Conservation (phyloP, 1,140 invertebrate species). For the Anadara kagoshimensis region DNA sequence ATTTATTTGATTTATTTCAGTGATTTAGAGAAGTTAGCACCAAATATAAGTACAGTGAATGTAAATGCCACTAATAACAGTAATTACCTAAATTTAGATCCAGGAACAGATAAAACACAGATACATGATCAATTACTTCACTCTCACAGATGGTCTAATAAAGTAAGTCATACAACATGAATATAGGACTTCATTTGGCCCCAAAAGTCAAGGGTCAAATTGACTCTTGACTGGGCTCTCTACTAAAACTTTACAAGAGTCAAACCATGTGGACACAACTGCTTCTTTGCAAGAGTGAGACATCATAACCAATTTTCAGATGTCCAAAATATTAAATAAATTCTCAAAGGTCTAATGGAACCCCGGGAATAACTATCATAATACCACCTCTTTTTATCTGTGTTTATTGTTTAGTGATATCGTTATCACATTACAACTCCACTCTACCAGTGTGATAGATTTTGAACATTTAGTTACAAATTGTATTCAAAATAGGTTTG, state of each 20-base stretch:
- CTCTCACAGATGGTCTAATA: slow-evolving; percentile 68
- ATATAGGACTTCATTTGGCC: background rate
- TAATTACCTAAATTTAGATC: slow-evolving; percentile 60
- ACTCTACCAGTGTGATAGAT: no score
- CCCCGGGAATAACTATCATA: background rate
- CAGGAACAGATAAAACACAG: slow-evolving; percentile 61
- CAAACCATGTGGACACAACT: background rate
- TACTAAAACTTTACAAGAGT: background rate
- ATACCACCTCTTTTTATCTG: background rate
- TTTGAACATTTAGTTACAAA: no score
- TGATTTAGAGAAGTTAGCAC: slow-evolving; percentile 62
- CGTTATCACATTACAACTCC: background rate
- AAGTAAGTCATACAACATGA: slow-evolving; percentile 43
- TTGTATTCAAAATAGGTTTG: no score
- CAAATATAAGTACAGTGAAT: slow-evolving; percentile 39
- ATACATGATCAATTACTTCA: slow-evolving; percentile 61
- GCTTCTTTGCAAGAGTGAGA: background rate
- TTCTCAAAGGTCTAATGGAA: background rate
- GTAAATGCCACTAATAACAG: slow-evolving; percentile 57
- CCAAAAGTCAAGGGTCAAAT: background rate
- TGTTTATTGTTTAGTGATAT: background rate
- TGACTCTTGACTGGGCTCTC: no score
- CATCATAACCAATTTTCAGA: no score
- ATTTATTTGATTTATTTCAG: slow-evolving; percentile 32
- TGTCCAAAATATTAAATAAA: no score